These are phyloP conservation scores for Catalaphyllia jardinei DNA, from an alignment of 64 coral and sea anemone genomes.

Conservation along the genomic window DNA sequence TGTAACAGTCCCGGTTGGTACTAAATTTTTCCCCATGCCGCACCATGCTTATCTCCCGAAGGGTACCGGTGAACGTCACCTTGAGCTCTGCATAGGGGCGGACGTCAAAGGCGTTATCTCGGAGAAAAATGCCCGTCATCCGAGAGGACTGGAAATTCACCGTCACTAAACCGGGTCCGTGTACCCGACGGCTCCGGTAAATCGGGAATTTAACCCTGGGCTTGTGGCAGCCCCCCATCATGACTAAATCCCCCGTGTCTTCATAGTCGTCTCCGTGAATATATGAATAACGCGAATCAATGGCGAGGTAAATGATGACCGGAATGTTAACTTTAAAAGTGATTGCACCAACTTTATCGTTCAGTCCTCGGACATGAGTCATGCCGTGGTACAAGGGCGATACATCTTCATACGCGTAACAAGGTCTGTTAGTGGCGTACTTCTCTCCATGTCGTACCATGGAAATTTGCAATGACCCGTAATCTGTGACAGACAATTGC, in stretches of 20 bases:
- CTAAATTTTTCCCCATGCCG: slow-evolving; percentile 86
- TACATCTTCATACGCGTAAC: slow-evolving; percentile 72
- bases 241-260: slow-evolving; percentile 50
- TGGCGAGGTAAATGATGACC: slow-evolving; percentile 65
- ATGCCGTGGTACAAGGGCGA: slow-evolving; percentile 81
- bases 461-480: slow-evolving; percentile 61
- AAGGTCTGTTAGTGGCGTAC: slow-evolving; percentile 77
- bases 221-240: slow-evolving; percentile 73
- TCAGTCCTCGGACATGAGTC: slow-evolving; percentile 77
- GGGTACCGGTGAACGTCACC: slow-evolving; percentile 28
- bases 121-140: slow-evolving; percentile 80
- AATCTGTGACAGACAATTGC: slow-evolving; percentile 53
- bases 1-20: slow-evolving; percentile 72
- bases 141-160: slow-evolving; percentile 39
- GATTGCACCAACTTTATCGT: slow-evolving; percentile 70
- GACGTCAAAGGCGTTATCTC: slow-evolving; percentile 51
- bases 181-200: slow-evolving; percentile 62
- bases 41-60: slow-evolving; percentile 70
- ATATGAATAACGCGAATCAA: slow-evolving; percentile 60
- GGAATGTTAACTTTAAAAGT: slow-evolving; percentile 59
- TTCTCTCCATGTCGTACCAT: slow-evolving; percentile 85
- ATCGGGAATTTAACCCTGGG: slow-evolving; percentile 64
- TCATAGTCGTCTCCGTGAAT: slow-evolving; percentile 61
- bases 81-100: slow-evolving; percentile 78
- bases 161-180: slow-evolving; percentile 64